Evolutionary conservation across 2,888 invertebrate genomes (phyloP).

Genomic region (Hofmannophila pseudospretella): DNA sequence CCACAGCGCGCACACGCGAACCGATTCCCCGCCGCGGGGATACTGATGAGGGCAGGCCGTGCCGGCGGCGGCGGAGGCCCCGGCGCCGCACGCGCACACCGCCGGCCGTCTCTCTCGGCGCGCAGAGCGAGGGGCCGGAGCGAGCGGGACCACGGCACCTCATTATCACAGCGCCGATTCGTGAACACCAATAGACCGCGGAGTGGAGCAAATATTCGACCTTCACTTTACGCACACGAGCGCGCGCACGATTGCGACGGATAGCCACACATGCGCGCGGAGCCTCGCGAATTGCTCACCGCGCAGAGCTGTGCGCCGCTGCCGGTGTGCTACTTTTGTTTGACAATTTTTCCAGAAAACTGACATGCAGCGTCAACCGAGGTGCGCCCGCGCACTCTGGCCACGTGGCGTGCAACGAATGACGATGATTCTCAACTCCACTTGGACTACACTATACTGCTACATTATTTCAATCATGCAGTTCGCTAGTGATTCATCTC

Average conservation of each 20-base stretch:
- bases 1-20: conserved; percentile 68
- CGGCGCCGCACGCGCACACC: conserved; percentile 70
- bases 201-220: conserved; percentile 77
- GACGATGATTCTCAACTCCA: neutral
- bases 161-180: conserved; percentile 73
- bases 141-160: conserved; percentile 62
- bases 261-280: conserved; percentile 49
- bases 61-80: conserved; percentile 70
- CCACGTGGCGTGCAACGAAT: conserved; percentile 21
- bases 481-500: neutral
- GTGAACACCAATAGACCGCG: conserved; percentile 76
- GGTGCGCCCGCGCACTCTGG: conserved; percentile 48
- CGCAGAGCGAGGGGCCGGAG: conserved; percentile 31
- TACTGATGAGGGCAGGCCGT: conserved; percentile 74
- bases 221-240: conserved; percentile 75
- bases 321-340: conserved; percentile 71
- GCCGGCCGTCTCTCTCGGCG: conserved; percentile 57
- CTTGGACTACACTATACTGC: neutral
- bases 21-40: conserved; percentile 75
- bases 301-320: conserved; percentile 26
- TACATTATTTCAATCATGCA: neutral
- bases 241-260: conserved; percentile 49
- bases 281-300: conserved; percentile 55
- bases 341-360: conserved; percentile 76
- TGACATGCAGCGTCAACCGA: conserved; percentile 66